These are phyloP conservation scores for Odontomachus brunneus DNA, from an alignment of 1,140 invertebrate genomes.

Conservation along the genomic window DNA sequence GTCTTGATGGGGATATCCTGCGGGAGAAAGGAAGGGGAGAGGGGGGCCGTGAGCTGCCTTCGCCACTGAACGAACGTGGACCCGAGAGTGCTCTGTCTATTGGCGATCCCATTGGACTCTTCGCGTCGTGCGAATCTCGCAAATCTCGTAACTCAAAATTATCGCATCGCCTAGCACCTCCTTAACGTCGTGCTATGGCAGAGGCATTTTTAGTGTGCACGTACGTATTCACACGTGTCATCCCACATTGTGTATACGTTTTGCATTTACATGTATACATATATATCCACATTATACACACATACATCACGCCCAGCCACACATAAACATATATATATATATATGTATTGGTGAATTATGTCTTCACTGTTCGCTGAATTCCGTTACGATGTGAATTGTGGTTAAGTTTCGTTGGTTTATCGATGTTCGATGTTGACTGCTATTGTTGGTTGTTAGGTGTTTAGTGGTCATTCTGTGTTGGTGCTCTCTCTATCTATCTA, in stretches of 20 bases:
- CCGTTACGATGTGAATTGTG: constrained; percentile 83
- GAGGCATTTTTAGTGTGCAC: constrained; percentile 72
- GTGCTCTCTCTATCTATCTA: no score
- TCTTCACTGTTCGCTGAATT: constrained; percentile 82
- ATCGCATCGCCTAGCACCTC: constrained; percentile 2
- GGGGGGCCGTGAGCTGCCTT: constrained; percentile 50
- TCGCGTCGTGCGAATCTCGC: neutral
- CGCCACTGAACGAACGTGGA: constrained; percentile 56
- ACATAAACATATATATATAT: constrained; percentile 33
- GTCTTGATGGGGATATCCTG: constrained; percentile 71
- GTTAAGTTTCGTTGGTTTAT: constrained; percentile 84
- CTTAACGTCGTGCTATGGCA: constrained; percentile 45
- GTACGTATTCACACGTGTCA: constrained; percentile 70
- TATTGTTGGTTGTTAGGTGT: constrained; percentile 85
- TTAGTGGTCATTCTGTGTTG: constrained; percentile 84
- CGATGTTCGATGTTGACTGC: constrained; percentile 85
- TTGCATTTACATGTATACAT: constrained; percentile 60
- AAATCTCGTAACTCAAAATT: constrained; percentile 29
- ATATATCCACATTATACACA: constrained; percentile 47
- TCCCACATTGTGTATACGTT: constrained; percentile 66
- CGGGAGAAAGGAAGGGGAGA: no score
- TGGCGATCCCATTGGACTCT: neutral
- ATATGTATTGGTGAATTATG: constrained; percentile 73
- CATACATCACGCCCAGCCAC: no score
- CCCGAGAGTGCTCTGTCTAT: constrained; percentile 58